Evolutionary conservation across 2,113 vertebrate species (phyloP).

Genomic region (Bolborhynchus lineola): DNA sequence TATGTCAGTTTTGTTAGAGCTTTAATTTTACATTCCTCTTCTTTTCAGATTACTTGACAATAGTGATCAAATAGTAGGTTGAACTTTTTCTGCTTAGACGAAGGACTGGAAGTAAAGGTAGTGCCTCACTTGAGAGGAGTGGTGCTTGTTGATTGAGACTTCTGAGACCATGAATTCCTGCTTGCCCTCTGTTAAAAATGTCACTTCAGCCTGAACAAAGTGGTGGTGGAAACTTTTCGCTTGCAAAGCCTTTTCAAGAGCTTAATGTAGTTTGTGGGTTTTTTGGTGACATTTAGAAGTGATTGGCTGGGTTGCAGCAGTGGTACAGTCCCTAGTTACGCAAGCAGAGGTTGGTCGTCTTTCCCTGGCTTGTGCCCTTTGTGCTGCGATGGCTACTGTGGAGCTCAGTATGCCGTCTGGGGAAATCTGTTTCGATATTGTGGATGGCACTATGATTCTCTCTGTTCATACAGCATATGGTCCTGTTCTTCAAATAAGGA

Average conservation of each 20-base stretch:
- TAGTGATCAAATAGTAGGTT: conserved; percentile 3
- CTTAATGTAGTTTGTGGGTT: not conserved
- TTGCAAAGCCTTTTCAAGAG: not conserved
- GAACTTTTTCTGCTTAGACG: not conserved
- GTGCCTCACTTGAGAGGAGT: not conserved
- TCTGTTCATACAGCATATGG: not conserved
- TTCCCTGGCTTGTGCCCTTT: not conserved
- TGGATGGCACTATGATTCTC: not conserved
- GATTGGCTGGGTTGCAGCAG: not conserved
- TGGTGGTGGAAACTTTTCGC: not conserved
- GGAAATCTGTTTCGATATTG: not conserved
- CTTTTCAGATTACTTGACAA: conserved; percentile 22
- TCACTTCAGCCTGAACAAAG: not conserved
- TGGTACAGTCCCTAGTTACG: not conserved
- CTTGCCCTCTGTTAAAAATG: not conserved
- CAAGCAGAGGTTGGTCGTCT: not conserved
- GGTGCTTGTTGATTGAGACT: not conserved
- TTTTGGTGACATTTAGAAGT: not conserved
- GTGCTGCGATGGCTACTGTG: not conserved
- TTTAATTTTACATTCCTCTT: conserved; percentile 42
- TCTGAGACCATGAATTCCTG: not conserved
- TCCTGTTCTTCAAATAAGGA: not conserved
- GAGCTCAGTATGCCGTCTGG: not conserved
- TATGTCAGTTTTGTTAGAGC: conserved; percentile 51
- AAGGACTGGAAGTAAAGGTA: not conserved